phyloP scores from a whole-genome alignment of 1,140 invertebrate genomes.

The Stratiolaelaps scimitus region DNA sequence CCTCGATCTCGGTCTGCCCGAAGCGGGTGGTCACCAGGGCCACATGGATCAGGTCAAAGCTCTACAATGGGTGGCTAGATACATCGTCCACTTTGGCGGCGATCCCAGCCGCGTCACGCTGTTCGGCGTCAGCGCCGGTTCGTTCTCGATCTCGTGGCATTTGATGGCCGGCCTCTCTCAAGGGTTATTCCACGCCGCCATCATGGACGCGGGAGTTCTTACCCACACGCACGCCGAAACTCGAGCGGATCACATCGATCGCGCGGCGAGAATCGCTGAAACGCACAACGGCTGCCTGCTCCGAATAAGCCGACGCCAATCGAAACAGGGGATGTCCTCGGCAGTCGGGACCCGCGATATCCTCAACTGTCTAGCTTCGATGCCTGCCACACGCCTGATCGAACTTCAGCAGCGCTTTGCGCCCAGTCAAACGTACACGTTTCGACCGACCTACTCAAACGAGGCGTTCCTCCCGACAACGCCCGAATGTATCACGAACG shows the following conservation, averaged over 20 bases:
- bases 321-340: neutral
- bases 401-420: neutral
- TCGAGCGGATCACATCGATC: neutral
- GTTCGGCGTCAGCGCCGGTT: slow-evolving; percentile 45
- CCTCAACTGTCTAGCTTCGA: neutral
- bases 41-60: slow-evolving; percentile 60
- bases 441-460: slow-evolving; percentile 1
- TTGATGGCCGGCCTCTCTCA: neutral
- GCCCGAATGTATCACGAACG: slow-evolving; percentile 4
- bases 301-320: too few relatives aligned
- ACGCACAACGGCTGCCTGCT: neutral
- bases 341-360: neutral
- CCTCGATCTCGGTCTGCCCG: slow-evolving; percentile 49
- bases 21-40: slow-evolving; percentile 53
- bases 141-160: slow-evolving; percentile 37
- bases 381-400: neutral
- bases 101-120: slow-evolving; percentile 50
- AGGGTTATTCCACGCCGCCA: slow-evolving; percentile 5
- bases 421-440: slow-evolving; percentile 8
- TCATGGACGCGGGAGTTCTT: slow-evolving; percentile 12
- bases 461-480: neutral
- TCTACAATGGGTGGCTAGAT: slow-evolving; percentile 59
- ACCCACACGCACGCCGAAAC: slow-evolving; percentile 15
- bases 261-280: neutral
- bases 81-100: slow-evolving; percentile 64